Evolutionary conservation across 2,888 invertebrate species (phyloP).

Genomic region (Drosophila paranaensis): DNA sequence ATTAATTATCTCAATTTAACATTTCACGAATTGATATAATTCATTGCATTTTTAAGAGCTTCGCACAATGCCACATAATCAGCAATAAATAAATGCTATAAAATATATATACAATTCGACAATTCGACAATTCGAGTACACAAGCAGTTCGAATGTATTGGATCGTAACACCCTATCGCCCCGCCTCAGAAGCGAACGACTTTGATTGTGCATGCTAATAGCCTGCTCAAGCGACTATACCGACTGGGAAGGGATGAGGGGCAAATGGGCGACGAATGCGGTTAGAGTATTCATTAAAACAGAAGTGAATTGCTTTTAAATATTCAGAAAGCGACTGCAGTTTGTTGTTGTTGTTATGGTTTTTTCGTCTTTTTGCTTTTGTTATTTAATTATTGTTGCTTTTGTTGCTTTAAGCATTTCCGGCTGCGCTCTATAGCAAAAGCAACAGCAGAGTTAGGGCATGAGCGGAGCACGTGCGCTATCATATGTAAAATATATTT

Average conservation of each 20-base stretch:
- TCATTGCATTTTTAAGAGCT: conserved; percentile 12
- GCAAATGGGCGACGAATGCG: neutral
- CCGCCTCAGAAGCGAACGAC: conserved; percentile 28
- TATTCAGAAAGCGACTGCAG: conserved; percentile 58
- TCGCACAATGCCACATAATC: conserved; percentile 3
- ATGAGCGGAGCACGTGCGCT: conserved; percentile 31
- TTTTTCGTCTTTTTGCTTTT: conserved; percentile 4
- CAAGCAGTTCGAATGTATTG: neutral
- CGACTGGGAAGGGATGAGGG: neutral
- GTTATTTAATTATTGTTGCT: conserved; percentile 28
- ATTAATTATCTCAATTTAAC: neutral
- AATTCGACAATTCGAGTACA: neutral
- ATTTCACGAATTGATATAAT: neutral
- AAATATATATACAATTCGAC: conserved; percentile 12
- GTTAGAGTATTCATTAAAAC: conserved; percentile 53
- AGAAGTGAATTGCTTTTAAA: conserved; percentile 54
- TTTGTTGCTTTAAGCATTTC: conserved; percentile 27
- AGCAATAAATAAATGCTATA: conserved; percentile 18
- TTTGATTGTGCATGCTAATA: conserved; percentile 68
- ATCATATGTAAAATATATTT: neutral
- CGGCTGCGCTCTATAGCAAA: conserved; percentile 22
- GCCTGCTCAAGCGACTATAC: conserved; percentile 58
- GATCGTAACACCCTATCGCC: conserved; percentile 1
- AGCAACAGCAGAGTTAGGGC: conserved; percentile 14
- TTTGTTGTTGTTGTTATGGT: conserved; percentile 10